phyloP scores from a whole-genome alignment of 2,888 invertebrate species.

The Zele albiditarsus region DNA sequence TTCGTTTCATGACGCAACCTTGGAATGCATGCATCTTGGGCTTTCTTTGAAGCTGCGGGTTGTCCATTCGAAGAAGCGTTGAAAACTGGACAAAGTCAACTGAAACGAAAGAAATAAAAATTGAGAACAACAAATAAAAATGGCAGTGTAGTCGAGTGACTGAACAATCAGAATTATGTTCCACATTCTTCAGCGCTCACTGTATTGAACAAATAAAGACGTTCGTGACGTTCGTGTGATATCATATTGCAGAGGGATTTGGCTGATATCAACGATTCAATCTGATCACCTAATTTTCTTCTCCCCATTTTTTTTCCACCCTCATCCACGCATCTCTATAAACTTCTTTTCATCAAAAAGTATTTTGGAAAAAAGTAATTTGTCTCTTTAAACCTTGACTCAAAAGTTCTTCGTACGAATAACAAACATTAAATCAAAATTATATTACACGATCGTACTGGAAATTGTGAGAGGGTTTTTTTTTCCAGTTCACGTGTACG shows the following conservation, averaged over 20 bases:
- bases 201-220: slow-evolving; percentile 24
- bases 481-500: neutral
- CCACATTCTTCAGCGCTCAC: slow-evolving; percentile 57
- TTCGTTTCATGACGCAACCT: slow-evolving; percentile 44
- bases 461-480: neutral
- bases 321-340: neutral
- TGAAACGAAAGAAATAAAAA: slow-evolving; percentile 44
- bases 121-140: slow-evolving; percentile 57
- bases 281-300: slow-evolving; percentile 12
- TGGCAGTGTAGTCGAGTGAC: slow-evolving; percentile 46
- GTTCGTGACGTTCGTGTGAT: neutral
- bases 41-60: slow-evolving; percentile 52
- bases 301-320: slow-evolving; percentile 1
- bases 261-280: slow-evolving; percentile 45
- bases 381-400: neutral
- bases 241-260: slow-evolving; percentile 7
- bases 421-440: neutral
- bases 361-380: neutral
- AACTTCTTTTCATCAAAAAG: slow-evolving; percentile 6
- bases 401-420: neutral
- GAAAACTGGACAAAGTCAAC: slow-evolving; percentile 42
- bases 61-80: slow-evolving; percentile 43
- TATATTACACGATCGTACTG: neutral
- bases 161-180: slow-evolving; percentile 59
- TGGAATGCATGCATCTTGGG: slow-evolving; percentile 60